These are phyloP conservation scores for Oasisia sp. DNA, from an alignment of 2,888 invertebrate species.

Conservation along the genomic window DNA sequence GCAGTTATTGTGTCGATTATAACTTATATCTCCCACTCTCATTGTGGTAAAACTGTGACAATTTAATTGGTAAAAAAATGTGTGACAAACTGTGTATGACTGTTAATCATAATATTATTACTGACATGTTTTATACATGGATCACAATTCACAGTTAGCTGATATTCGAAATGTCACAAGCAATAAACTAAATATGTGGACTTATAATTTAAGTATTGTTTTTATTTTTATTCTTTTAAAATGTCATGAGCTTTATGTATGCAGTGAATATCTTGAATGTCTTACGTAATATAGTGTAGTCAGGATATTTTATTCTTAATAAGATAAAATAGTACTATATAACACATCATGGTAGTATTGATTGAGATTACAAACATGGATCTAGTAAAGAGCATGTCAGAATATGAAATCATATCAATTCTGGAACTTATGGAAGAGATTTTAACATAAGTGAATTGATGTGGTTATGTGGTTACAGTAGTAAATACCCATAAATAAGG, in stretches of 20 bases:
- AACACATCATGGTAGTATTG: not conserved
- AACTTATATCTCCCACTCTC: no score
- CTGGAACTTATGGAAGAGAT: not conserved
- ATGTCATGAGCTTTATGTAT: not conserved
- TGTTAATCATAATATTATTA: not conserved
- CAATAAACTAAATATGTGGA: no score
- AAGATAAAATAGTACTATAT: not conserved
- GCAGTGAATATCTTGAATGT: not conserved
- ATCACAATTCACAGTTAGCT: not conserved
- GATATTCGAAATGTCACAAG: not conserved
- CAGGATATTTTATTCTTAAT: not conserved
- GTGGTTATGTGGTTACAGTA: no score
- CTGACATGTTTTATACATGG: not conserved
- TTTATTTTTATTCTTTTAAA: not conserved
- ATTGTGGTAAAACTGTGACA: no score
- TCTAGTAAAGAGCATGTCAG: not conserved
- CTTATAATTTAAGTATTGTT: no score
- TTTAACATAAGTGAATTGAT: no score
- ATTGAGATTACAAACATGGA: not conserved
- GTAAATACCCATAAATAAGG: not conserved
- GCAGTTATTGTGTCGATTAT: no score
- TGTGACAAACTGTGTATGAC: no score
- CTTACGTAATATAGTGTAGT: not conserved
- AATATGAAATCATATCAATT: not conserved
- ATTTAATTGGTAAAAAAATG: no score